Evolutionary conservation across 2,113 vertebrate genomes (phyloP).

Genomic region (Mobula hypostoma): DNA sequence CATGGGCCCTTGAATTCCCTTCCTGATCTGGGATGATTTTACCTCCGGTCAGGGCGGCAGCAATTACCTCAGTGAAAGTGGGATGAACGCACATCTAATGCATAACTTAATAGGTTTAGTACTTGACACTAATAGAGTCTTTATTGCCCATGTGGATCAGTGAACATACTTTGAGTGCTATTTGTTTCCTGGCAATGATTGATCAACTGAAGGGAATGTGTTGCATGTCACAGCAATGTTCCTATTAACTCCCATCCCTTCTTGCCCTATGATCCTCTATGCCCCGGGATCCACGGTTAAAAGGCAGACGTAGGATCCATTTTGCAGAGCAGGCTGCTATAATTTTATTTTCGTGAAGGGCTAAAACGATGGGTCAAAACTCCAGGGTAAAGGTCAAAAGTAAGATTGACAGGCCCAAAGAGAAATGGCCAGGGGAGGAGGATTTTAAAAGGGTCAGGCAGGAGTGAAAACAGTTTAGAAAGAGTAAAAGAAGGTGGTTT

Average conservation of each 20-base stretch:
- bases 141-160: conserved; percentile 20
- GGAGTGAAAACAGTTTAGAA: background rate
- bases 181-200: conserved; percentile 32
- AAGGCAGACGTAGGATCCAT: background rate
- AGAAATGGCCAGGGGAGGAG: background rate
- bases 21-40: too few relatives aligned
- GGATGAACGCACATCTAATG: background rate
- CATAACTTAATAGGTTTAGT: conserved; percentile 25
- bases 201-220: conserved; percentile 1
- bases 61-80: background rate
- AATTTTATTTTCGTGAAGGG: background rate
- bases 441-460: background rate
- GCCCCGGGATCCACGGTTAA: background rate
- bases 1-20: background rate
- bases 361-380: background rate
- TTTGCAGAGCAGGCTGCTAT: background rate
- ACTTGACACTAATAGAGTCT: background rate
- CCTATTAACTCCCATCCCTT: background rate
- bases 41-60: background rate
- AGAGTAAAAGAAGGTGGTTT: background rate
- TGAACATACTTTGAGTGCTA: background rate
- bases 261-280: background rate
- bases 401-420: background rate
- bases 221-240: background rate
- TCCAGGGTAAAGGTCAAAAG: background rate